These are phyloP conservation scores for Ridgeia piscesae DNA, from an alignment of 1,140 invertebrate species.

Conservation along the genomic window DNA sequence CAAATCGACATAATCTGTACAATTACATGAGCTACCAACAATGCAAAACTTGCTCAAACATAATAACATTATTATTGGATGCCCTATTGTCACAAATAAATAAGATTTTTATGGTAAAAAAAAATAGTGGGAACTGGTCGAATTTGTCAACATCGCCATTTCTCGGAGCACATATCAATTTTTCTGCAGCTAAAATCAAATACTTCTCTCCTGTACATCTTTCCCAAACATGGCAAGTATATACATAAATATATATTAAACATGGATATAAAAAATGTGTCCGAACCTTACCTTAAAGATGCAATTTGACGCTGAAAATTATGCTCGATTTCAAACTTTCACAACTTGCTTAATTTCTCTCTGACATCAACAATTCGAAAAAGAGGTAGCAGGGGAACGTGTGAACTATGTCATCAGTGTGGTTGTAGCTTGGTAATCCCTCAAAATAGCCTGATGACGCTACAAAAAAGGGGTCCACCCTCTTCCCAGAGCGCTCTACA, in stretches of 20 bases:
- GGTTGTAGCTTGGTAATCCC: neutral
- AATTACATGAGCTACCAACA: too few relatives aligned
- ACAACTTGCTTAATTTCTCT: neutral
- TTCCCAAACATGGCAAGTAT: constrained; percentile 2
- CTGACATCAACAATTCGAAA: constrained; percentile 6
- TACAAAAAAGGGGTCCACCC: neutral
- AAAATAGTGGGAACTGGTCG: too few relatives aligned
- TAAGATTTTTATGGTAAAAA: too few relatives aligned
- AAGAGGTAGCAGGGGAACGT: neutral
- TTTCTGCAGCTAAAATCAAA: too few relatives aligned
- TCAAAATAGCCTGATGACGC: constrained; percentile 9
- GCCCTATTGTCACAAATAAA: too few relatives aligned
- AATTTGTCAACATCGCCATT: too few relatives aligned
- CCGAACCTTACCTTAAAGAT: neutral
- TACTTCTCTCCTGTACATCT: neutral
- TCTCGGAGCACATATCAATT: too few relatives aligned
- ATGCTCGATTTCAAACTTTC: constrained; percentile 2
- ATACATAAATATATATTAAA: constrained; percentile 3
- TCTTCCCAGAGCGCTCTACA: neutral
- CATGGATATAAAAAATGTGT: neutral
- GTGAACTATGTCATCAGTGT: constrained; percentile 15
- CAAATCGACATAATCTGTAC: too few relatives aligned
- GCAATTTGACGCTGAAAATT: neutral
- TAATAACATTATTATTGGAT: too few relatives aligned
- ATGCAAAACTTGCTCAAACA: too few relatives aligned